phyloP scores from a whole-genome alignment of 1,140 invertebrate genomes.

The Manduca sexta region DNA sequence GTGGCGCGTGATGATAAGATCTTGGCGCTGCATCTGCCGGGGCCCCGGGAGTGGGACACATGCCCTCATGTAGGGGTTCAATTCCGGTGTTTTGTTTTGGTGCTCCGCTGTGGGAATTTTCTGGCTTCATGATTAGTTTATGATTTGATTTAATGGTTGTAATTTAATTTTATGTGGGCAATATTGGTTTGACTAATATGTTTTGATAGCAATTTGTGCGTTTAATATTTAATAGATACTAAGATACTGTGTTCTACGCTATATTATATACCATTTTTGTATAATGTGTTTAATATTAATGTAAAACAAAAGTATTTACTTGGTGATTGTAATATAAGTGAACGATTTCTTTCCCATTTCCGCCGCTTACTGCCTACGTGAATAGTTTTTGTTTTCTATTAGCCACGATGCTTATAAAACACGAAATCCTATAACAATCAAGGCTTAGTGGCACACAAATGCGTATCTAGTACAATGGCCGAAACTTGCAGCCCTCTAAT shows the following conservation, averaged over 20 bases:
- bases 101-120: constrained; percentile 51
- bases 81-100: constrained; percentile 52
- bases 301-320: too few relatives aligned
- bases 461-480: constrained; percentile 53
- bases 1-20: constrained; percentile 57
- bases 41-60: constrained; percentile 13
- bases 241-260: too few relatives aligned
- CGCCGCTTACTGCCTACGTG: constrained; percentile 17
- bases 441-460: constrained; percentile 44
- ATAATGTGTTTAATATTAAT: too few relatives aligned
- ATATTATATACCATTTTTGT: too few relatives aligned
- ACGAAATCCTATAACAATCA: constrained; percentile 52
- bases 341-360: constrained; percentile 25
- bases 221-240: too few relatives aligned
- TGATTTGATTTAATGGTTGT: constrained; percentile 37
- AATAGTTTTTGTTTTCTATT: constrained; percentile 38
- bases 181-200: constrained; percentile 9
- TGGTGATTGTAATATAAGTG: not conserved
- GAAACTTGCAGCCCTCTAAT: constrained; percentile 58
- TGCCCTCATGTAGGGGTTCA: constrained; percentile 45
- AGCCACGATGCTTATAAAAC: constrained; percentile 27
- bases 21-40: constrained; percentile 57
- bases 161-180: constrained; percentile 5
- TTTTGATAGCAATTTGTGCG: constrained; percentile 10
- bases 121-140: constrained; percentile 46